phyloP scores from a whole-genome alignment of 1,140 invertebrate genomes.

The Mercenaria mercenaria region DNA sequence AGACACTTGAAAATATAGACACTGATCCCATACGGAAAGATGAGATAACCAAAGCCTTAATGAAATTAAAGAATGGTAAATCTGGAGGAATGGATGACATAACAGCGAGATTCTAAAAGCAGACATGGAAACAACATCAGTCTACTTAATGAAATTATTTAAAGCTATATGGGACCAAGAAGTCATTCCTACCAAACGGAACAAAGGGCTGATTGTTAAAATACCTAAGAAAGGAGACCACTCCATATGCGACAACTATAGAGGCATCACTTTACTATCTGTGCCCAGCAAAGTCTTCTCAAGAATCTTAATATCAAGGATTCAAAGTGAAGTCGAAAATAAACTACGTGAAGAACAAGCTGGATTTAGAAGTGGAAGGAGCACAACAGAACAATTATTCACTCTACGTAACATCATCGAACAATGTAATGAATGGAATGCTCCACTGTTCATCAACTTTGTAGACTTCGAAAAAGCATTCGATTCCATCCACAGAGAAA shows the following conservation, averaged over 20 bases:
- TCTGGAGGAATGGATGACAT: neutral
- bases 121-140: neutral
- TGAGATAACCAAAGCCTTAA: slow-evolving; percentile 31
- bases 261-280: slow-evolving; percentile 27
- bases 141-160: too few species aligned
- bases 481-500: slow-evolving; percentile 51
- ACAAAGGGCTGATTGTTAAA: slow-evolving; percentile 32
- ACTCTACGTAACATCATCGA: slow-evolving; percentile 50
- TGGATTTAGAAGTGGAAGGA: slow-evolving; percentile 56
- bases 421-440: slow-evolving; percentile 56
- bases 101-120: slow-evolving; percentile 25
- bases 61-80: slow-evolving; percentile 34
- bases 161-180: too few species aligned
- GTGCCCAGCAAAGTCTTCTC: slow-evolving; percentile 7
- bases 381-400: slow-evolving; percentile 45
- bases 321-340: neutral
- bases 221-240: slow-evolving; percentile 61
- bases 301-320: neutral
- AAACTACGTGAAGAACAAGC: slow-evolving; percentile 40
- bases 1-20: neutral
- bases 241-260: slow-evolving; percentile 34
- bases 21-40: neutral
- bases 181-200: too few species aligned
- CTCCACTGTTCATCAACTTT: slow-evolving; percentile 25
- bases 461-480: slow-evolving; percentile 68